Evolutionary conservation across 2,113 vertebrate species (phyloP), one percentile per base, ranked within the genome.

Genomic region (Capreolus pygargus): DNA sequence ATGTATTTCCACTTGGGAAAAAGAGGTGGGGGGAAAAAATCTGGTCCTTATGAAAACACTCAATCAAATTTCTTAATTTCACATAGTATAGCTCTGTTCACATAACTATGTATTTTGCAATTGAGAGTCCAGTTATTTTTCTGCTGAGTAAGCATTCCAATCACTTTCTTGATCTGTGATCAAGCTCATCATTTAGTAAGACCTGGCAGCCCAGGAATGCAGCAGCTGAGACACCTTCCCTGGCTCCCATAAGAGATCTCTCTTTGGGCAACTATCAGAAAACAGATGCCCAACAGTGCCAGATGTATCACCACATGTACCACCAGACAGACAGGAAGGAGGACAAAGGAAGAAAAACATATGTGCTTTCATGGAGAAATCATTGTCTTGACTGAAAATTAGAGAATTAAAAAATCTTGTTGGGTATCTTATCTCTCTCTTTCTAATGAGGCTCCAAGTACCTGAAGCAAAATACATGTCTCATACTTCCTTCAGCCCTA

Each of bases 1-100:
- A 45, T 16, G 7, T 21, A n/a, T 86, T 94, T 55, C 47, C 33
- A 60, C 43, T 82, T 92, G 43, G 55, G 55, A 47, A 54, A 58
- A 64, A n/a, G 23, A 6, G 14, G 17, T 36, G 43, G 9, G n/a
- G 27, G 17, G 17, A 58, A 74, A 74, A 33, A 50, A 86, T 27
- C 39, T 55, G 50, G 9, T 11, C 86, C 45, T 91, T 87, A 91
- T 52, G 52, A 94, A 89, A 95, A 85, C 52, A 87, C 25, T 39
- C 58, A 96, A 79, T 21, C 50, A 82, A 61, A 58, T 88, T 81
- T 92, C 86, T 93, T 87, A 79, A 86, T 87, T 92, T 92, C 89
- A 83, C 16, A n/a, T 45, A 30, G 19, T 50, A 64, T 25, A 87
- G 55, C 19, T 91, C n/a, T 78, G 10, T 90, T 91, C 86, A 78